Evolutionary conservation across 2,888 invertebrate genomes (phyloP).

Genomic region (Eudemis profundana): DNA sequence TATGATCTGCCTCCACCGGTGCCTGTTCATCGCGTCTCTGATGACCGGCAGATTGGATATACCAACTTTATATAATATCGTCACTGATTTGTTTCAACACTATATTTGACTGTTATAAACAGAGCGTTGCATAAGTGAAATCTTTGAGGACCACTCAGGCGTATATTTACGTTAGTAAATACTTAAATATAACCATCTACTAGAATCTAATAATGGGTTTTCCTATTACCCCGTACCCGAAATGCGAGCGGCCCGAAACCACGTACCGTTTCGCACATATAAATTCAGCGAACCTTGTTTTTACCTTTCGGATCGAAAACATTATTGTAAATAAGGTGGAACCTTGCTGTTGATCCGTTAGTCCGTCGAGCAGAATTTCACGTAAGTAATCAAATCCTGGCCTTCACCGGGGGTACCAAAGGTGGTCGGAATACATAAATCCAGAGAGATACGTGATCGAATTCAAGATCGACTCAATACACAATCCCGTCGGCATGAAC

Average conservation of each 20-base stretch:
- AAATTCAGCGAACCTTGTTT: conserved; percentile 42
- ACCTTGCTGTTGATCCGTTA: conserved; percentile 62
- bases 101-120: too few relatives aligned
- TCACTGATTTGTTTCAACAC: neutral
- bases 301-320: conserved; percentile 37
- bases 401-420: conserved; percentile 65
- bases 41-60: too few relatives aligned
- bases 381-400: conserved; percentile 76
- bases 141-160: too few relatives aligned
- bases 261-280: conserved; percentile 37
- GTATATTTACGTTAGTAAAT: neutral
- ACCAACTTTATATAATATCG: too few relatives aligned
- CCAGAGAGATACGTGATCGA: conserved; percentile 80
- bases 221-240: conserved; percentile 21
- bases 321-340: conserved; percentile 54
- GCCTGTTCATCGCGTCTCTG: too few relatives aligned
- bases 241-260: conserved; percentile 28
- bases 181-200: conserved; percentile 13
- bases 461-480: conserved; percentile 79
- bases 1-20: too few relatives aligned
- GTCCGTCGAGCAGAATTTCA: conserved; percentile 63
- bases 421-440: conserved; percentile 81
- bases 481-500: conserved; percentile 74
- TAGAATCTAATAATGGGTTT: conserved; percentile 26
- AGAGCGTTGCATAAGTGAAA: too few relatives aligned